These are phyloP conservation scores for Hoplodrina ambigua DNA, from an alignment of 2,888 invertebrate species.

Conservation along the genomic window DNA sequence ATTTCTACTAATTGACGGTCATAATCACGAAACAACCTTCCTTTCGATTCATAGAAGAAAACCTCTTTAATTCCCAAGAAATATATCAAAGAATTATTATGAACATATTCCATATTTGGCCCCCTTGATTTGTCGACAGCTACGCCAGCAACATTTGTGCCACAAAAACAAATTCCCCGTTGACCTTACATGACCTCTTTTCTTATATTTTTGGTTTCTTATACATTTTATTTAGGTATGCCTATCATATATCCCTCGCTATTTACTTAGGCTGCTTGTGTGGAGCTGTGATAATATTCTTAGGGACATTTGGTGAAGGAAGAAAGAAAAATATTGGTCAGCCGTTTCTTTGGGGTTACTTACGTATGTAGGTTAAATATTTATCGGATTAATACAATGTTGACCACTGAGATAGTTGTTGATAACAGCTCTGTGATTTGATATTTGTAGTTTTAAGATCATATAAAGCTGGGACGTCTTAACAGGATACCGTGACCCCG, in stretches of 20 bases:
- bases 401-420: not conserved
- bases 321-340: constrained; percentile 43
- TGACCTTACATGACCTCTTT: constrained; percentile 51
- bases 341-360: constrained; percentile 30
- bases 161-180: constrained; percentile 74
- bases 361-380: constrained; percentile 32
- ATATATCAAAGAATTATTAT: constrained; percentile 48
- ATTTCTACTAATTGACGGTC: constrained; percentile 7
- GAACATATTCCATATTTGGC: constrained; percentile 9
- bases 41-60: constrained; percentile 7
- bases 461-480: no score
- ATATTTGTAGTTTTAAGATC: not conserved
- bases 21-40: not conserved
- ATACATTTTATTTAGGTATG: constrained; percentile 53
- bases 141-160: constrained; percentile 45
- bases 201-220: constrained; percentile 45
- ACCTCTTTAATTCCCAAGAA: constrained; percentile 10
- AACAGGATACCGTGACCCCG: no score
- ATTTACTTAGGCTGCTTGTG: constrained; percentile 65
- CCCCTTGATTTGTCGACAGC: constrained; percentile 23
- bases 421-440: constrained; percentile 1
- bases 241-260: constrained; percentile 51
- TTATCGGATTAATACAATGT: constrained; percentile 29
- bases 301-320: constrained; percentile 49
- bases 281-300: constrained; percentile 62